These are phyloP conservation scores for Neolamprologus modestus DNA, from an alignment of 2,113 vertebrate species.

Conservation along the genomic window DNA sequence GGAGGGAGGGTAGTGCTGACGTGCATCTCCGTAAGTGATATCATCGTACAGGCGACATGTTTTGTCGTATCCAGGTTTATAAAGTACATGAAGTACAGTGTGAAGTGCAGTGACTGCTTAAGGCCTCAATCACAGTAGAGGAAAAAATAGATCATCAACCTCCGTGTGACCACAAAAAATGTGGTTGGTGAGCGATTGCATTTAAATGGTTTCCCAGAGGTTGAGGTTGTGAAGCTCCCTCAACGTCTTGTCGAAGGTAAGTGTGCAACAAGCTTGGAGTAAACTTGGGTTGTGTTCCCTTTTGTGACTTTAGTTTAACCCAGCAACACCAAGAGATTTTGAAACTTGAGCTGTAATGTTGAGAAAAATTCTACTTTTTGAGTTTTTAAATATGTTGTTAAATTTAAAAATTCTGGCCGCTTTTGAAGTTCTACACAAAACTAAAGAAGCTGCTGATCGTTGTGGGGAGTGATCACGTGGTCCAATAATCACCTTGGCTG, in stretches of 20 bases:
- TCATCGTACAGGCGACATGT: neutral
- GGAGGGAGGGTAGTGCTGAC: neutral
- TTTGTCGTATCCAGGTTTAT: neutral
- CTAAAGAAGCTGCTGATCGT: neutral
- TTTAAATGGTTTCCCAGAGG: neutral
- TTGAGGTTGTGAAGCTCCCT: neutral
- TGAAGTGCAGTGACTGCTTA: neutral
- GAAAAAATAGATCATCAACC: neutral
- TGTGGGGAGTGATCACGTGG: neutral
- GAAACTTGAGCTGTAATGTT: neutral
- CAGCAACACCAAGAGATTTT: rapidly evolving
- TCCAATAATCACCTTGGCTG: neutral
- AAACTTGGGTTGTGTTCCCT: neutral
- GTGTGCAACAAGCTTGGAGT: neutral
- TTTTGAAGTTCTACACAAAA: neutral
- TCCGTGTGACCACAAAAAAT: neutral
- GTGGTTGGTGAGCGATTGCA: neutral
- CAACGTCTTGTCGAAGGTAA: neutral
- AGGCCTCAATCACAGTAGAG: neutral
- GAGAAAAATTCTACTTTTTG: neutral
- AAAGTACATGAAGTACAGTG: neutral
- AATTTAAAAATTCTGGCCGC: neutral
- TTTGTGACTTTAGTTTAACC: neutral
- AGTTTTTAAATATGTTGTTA: neutral
- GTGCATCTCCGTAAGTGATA: neutral